Evolutionary conservation across 2,888 invertebrate genomes (phyloP).

Genomic region (Dermolepida albohirtum): DNA sequence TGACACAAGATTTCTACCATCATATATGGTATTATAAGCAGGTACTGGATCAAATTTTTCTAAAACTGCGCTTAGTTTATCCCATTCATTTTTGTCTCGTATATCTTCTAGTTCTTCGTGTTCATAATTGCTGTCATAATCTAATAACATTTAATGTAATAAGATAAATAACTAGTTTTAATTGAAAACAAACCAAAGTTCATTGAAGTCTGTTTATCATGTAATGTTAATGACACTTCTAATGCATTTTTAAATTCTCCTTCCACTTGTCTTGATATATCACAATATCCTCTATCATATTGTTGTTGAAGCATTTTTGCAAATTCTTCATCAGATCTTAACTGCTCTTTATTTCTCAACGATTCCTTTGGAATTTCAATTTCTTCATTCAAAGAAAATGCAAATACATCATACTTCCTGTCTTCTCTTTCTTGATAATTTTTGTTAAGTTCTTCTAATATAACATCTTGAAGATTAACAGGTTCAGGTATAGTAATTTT

Average conservation of each 20-base stretch:
- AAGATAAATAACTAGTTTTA: too few relatives aligned
- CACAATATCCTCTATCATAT: slow-evolving; percentile 88
- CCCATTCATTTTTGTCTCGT: slow-evolving; percentile 75
- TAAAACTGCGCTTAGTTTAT: slow-evolving; percentile 80
- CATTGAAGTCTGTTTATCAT: too few relatives aligned
- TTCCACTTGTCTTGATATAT: slow-evolving; percentile 62
- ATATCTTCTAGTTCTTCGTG: slow-evolving; percentile 69
- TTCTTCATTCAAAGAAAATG: too few relatives aligned
- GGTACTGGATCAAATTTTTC: slow-evolving; percentile 78
- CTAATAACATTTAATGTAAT: too few relatives aligned
- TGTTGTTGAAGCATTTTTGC: slow-evolving; percentile 91
- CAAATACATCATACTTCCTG: too few relatives aligned
- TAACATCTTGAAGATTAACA: slow-evolving; percentile 84
- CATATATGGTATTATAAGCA: slow-evolving; percentile 69
- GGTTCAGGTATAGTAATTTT: slow-evolving; percentile 72
- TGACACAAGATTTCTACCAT: too few relatives aligned
- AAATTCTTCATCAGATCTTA: slow-evolving; percentile 78
- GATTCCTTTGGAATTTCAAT: slow-evolving; percentile 59
- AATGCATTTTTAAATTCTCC: too few relatives aligned
- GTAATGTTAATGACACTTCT: too few relatives aligned
- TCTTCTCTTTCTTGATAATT: slow-evolving; percentile 80
- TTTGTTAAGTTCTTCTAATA: slow-evolving; percentile 89
- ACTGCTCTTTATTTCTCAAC: slow-evolving; percentile 50
- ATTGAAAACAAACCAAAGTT: too few relatives aligned
- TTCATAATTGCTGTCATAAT: slow-evolving; percentile 61